Base-by-base conservation (phyloP, 2,113 vertebrate genomes). In the Labeo catla region DNA sequence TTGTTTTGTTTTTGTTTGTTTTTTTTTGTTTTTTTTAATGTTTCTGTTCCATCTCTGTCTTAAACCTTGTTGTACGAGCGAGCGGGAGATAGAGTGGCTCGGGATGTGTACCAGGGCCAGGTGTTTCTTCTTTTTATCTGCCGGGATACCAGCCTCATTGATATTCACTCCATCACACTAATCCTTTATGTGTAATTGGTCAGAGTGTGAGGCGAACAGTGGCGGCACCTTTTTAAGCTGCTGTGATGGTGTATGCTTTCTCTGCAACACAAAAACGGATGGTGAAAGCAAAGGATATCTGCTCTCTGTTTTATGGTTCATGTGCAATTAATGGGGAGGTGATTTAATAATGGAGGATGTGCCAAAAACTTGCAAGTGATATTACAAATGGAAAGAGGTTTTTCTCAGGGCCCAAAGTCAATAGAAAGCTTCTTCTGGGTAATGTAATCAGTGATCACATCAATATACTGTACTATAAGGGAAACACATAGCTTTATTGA, bases 101-200 rank as follows among this genome's bases (percentile, higher is more conserved):
- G 28, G 49, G 39, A 59, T 61, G 39, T 61, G 45, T 68, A 34
- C 45, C 43, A 50, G 63, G 23, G 12, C 47, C 16, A 70, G 43
- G 36, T 79, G 28, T 47, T 52, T 80, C 50, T 54, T 54, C 8
- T 81, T 86, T 80, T 84, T 72, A 83, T 84, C 76, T 81, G 73
- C 49, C 50, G 72, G 21, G 84, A 79, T 78, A 81, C 87, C 34
- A 65, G 47, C 74, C 19, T 85, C 57, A 84, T 87, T 89, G 57
- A 87, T 47, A 89, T 85, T 90, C 86, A 70, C 78, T 15, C 28
- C 86, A 85, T 45, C 23, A 74, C 86, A 66, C 65, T 66, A 72
- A 70, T 39, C 72, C 61, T 59, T 84, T 79, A 78, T 88, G 57
- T 79, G 57, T 85, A 86, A 87, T 87, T 87, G 88, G 36, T 85